Base-by-base conservation (phyloP, 2,797 vertebrate species). In the Cryptoblepharus egeriae region DNA sequence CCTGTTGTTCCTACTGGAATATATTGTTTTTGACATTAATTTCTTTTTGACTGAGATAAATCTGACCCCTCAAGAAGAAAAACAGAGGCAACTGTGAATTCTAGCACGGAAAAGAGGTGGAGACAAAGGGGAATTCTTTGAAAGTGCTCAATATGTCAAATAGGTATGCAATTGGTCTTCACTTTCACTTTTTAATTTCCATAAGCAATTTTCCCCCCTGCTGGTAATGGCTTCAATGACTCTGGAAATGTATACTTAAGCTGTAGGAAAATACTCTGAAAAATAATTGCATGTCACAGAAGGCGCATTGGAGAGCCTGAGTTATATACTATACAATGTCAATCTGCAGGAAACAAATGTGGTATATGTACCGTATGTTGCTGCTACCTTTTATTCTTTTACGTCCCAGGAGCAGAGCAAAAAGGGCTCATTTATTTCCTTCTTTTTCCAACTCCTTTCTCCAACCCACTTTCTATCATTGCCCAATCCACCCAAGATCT, bases 11-110 rank as follows among this genome's bases (percentile, higher is more conserved):
- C n/a, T n/a, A n/a, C n/a, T n/a, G n/a, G n/a, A n/a, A 89, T 69
- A 18, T 81, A 68, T 77, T 65, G 85, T 87, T 85, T 88, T 81
- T 90, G 37, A 49, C 57, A 87, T 90, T 87, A 87, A 65, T 76
- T 90, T 85, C 65, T 88, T 69, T 55, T 89, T 91, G 87, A 93
- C 89, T 85, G 79, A 87, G 87, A 81, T 81, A 88, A 82, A 70
- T 84, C 83, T 77, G 85, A 87, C 85, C 85, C 81, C 85, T 87
- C 76, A 49, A 71, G 64, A 88, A 88, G 83, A 35, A 79, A 78
- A 91, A 80, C 68, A 35, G 65, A 90, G 82, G 80, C 79, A 79
- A 77, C 78, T 86, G 86, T 81, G 73, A 88, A 90, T 75, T 89
- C 87, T 79, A 78, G 39, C 80, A 79, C 71, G 81, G 77, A 75